These are phyloP conservation scores for Idaea aversata DNA, from an alignment of 2,888 invertebrate genomes.

Conservation along the genomic window DNA sequence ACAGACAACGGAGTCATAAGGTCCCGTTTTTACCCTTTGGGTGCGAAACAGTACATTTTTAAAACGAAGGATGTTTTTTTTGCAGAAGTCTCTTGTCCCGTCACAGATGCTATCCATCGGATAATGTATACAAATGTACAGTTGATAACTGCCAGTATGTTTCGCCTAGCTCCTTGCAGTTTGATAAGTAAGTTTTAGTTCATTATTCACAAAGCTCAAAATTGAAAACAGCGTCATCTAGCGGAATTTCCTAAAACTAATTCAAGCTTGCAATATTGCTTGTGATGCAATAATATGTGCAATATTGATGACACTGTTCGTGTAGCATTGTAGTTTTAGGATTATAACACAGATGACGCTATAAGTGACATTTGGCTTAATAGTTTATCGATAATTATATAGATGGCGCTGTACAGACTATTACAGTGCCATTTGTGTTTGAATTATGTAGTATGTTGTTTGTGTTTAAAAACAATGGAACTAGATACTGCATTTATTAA, in stretches of 20 bases:
- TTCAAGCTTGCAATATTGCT: neutral
- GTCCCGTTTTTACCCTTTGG: too few relatives aligned
- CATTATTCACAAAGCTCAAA: neutral
- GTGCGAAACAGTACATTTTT: neutral
- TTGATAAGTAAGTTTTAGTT: conserved; percentile 46
- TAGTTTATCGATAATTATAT: neutral
- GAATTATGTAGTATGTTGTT: too few relatives aligned
- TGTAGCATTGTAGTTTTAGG: neutral
- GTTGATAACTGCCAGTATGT: conserved; percentile 55
- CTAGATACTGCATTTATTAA: too few relatives aligned
- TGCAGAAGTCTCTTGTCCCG: conserved; percentile 44
- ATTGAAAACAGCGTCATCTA: conserved; percentile 10
- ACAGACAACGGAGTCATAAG: too few relatives aligned
- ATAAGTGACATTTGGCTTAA: conserved; percentile 7
- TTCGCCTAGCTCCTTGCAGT: conserved; percentile 48
- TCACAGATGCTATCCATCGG: conserved; percentile 33
- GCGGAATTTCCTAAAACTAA: conserved; percentile 2
- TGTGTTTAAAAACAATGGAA: too few relatives aligned
- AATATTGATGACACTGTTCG: too few relatives aligned
- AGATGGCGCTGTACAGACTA: conserved; percentile 31
- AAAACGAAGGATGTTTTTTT: conserved; percentile 13
- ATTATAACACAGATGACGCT: conserved; percentile 32
- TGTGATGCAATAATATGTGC: too few relatives aligned
- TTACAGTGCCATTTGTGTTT: neutral
- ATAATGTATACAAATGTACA: conserved; percentile 44